A percentile compares a stretch with the other conserved stretches of the same genome.
Evolutionary conservation across 1,140 invertebrate species (phyloP).

Genomic region (Drosophila funebris): DNA sequence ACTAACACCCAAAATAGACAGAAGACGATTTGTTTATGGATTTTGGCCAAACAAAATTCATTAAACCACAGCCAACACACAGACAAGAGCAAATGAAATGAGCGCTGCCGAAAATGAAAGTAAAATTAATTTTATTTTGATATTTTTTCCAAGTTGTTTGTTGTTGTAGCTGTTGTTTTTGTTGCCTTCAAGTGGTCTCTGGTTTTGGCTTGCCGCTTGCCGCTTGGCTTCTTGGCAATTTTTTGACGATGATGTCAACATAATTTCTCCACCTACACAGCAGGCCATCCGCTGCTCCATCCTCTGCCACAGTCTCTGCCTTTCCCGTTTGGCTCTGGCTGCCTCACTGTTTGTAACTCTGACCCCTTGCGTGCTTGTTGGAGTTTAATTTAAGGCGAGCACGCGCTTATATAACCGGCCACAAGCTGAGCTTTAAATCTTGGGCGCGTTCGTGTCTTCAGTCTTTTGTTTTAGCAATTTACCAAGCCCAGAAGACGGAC

Average conservation of each 20-base stretch:
- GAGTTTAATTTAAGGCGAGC: constrained; percentile 69
- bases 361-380: constrained; percentile 53
- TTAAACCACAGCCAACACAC: constrained; percentile 16
- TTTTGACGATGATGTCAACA: constrained; percentile 82
- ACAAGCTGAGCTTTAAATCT: constrained; percentile 42
- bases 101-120: constrained; percentile 73
- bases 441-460: constrained; percentile 58
- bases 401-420: constrained; percentile 59
- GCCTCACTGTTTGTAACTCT: constrained; percentile 5
- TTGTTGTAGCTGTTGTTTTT: constrained; percentile 33
- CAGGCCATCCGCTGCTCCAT: constrained; percentile 38
- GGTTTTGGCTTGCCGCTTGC: constrained; percentile 15
- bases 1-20: constrained; percentile 43
- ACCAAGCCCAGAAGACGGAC: constrained; percentile 49
- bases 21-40: constrained; percentile 36
- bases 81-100: constrained; percentile 47
- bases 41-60: constrained; percentile 43
- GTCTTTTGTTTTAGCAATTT: constrained; percentile 67
- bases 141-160: constrained; percentile 34
- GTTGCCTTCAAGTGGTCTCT: constrained; percentile 30
- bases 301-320: not conserved
- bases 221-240: constrained; percentile 66
- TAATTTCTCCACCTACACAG: constrained; percentile 82
- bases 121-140: constrained; percentile 71
- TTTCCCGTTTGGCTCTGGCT: not conserved